phyloP scores from a whole-genome alignment of 2,888 invertebrate species.

The Lottia scabra region DNA sequence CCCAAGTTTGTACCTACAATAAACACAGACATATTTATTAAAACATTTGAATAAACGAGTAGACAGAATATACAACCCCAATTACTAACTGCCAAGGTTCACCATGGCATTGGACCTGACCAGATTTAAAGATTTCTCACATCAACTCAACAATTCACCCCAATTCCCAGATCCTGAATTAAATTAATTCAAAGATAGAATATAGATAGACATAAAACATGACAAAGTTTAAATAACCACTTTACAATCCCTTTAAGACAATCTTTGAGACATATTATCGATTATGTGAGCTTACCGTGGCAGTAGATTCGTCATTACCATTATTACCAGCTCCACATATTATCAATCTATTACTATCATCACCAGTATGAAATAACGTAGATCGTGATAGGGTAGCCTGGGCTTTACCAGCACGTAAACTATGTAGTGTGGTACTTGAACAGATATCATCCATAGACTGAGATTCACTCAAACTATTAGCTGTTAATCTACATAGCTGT shows the following conservation, averaged over 20 bases:
- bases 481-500: constrained; percentile 5
- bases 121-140: too few species aligned
- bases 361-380: constrained; percentile 74
- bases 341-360: constrained; percentile 72
- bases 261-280: too few species aligned
- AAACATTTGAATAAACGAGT: too few species aligned
- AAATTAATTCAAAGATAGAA: too few species aligned
- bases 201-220: too few species aligned
- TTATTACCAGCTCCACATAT: constrained; percentile 73
- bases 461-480: constrained; percentile 37
- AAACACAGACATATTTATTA: not conserved
- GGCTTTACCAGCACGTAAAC: constrained; percentile 77
- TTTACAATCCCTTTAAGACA: too few species aligned
- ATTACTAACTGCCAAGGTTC: too few species aligned
- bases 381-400: constrained; percentile 79
- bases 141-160: too few species aligned
- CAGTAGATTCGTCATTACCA: constrained; percentile 77
- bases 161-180: too few species aligned
- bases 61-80: too few species aligned
- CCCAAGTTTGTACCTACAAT: constrained; percentile 61
- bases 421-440: constrained; percentile 51
- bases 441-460: constrained; percentile 43
- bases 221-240: too few species aligned
- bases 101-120: too few species aligned
- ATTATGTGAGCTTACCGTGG: constrained; percentile 68